Evolutionary conservation across 35 echinoderm and acorn worm species (phyloP), one percentile per base, ranked within the genome.

Genomic region (Chiridota heheva): DNA sequence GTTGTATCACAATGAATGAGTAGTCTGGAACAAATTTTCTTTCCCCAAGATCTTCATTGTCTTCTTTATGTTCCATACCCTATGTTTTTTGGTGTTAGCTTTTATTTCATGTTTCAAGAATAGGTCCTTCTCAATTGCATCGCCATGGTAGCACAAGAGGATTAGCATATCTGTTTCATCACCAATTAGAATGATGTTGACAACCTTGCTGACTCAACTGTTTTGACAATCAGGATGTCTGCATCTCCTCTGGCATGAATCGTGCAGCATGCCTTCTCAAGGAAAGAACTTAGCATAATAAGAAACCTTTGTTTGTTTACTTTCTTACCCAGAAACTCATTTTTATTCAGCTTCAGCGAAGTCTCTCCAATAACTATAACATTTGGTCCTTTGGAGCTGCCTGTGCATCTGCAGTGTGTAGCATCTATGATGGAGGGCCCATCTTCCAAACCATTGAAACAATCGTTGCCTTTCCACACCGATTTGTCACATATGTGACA

Each of bases 381-480:
- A 81, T 22, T 43, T 36, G 78, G 78, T 37, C 34, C 78, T 68
- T 41, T 81, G 38, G 36, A 81, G 7, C 5, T 81, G 35, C 77
- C 30, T 66, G 35, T 82, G 24, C 78, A 62, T 28, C 60, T 69
- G 39, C 78, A 29, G 34, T 75, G 82, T 61, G 82, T 77, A n/a
- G 44, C 69, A 38, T 85, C 69, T 76, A 76, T 85, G 44, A 57
- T 75, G 13, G 77, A 35, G 35, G 83, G 61, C 8, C 83, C 84
- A 36, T 60, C 42, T 40, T 67, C 12, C 58, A 87, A 92, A 13
- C 90, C 83, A 77, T 92, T 84, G 70, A 92, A 87, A 92, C 90
- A 67, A 36, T 67, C 10, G 69, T 76, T 81, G 78, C 60, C 26
- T 51, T 44, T 5, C 67, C 68, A 81, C 69, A 69, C 40, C 78